Percentiles rank a stretch among this genome's conserved stretches.
Evolutionary conservation across 2,888 invertebrate species (phyloP).

Genomic region (Drosophila phalerata): DNA sequence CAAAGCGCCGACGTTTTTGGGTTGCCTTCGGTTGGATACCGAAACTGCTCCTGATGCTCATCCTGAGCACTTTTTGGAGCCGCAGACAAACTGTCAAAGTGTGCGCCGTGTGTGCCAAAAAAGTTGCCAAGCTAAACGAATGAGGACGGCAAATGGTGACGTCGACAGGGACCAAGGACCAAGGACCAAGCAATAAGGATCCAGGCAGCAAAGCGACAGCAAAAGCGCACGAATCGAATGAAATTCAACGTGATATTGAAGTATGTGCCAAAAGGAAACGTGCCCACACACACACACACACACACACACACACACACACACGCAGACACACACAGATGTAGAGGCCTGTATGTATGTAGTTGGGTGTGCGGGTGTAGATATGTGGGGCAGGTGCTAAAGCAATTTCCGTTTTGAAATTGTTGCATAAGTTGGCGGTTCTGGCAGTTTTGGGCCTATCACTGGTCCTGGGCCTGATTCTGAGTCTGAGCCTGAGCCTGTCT

Average conservation of each 20-base stretch:
- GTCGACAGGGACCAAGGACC: constrained; percentile 45
- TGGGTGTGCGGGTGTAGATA: constrained; percentile 58
- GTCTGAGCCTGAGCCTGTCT: neutral
- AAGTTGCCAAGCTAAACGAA: constrained; percentile 76
- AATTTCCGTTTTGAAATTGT: constrained; percentile 82
- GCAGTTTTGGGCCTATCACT: constrained; percentile 38
- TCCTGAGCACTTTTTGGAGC: constrained; percentile 28
- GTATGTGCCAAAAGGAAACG: constrained; percentile 82
- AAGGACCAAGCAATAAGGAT: constrained; percentile 20
- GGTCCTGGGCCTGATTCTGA: constrained; percentile 10
- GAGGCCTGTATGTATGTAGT: constrained; percentile 6
- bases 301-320: constrained; percentile 25
- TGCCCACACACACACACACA: constrained; percentile 48
- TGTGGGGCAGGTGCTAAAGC: constrained; percentile 81
- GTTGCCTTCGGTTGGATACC: constrained; percentile 46
- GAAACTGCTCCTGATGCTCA: constrained; percentile 14
- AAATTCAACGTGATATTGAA: constrained; percentile 81
- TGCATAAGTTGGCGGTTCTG: constrained; percentile 78
- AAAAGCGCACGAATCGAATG: constrained; percentile 71
- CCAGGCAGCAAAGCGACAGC: constrained; percentile 23
- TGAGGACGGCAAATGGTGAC: constrained; percentile 67
- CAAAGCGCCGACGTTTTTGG: constrained; percentile 66
- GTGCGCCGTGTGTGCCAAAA: constrained; percentile 70
- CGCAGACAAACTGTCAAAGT: constrained; percentile 80
- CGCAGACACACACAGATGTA: constrained; percentile 23